Conservation (phyloP, 2,797 vertebrate species). For the Anisognathus igniventris region DNA sequence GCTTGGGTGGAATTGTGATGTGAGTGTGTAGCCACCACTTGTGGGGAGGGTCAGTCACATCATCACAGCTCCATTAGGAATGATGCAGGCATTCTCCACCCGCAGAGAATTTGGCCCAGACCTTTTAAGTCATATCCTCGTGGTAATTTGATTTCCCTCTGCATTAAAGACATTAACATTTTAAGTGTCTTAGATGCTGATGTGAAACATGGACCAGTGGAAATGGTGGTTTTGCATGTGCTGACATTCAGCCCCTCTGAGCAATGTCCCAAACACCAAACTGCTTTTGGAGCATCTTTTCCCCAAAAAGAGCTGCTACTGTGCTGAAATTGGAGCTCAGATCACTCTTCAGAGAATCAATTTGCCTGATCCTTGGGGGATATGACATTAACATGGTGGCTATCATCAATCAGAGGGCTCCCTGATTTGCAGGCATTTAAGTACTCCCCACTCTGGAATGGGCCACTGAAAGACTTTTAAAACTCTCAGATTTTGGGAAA, state of each 20-base stretch:
- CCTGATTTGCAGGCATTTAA: neutral
- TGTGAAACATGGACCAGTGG: neutral
- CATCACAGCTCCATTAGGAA: neutral
- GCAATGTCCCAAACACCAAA: neutral
- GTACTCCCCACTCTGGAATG: neutral
- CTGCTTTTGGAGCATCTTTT: neutral
- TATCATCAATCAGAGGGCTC: conserved; percentile 20
- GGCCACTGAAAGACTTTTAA: neutral
- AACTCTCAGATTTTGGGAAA: neutral
- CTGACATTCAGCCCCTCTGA: neutral
- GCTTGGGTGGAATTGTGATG: conserved; percentile 37
- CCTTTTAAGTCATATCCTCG: conserved; percentile 3
- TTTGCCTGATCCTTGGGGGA: neutral
- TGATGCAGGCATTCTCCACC: neutral
- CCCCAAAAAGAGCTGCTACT: neutral
- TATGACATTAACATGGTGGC: neutral
- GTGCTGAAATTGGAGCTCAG: conserved; percentile 12
- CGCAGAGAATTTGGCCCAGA: neutral
- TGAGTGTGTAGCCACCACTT: conserved; percentile 26
- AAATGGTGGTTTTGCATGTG: neutral
- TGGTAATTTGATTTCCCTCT: neutral
- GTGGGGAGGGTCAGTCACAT: conserved; percentile 13
- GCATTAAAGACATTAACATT: neutral
- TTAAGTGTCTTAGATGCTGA: neutral
- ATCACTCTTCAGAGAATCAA: conserved; percentile 37